Percentiles rank a stretch among this genome's conserved stretches.
Conservation (phyloP, 2,113 vertebrate genomes). For the Naja naja region DNA sequence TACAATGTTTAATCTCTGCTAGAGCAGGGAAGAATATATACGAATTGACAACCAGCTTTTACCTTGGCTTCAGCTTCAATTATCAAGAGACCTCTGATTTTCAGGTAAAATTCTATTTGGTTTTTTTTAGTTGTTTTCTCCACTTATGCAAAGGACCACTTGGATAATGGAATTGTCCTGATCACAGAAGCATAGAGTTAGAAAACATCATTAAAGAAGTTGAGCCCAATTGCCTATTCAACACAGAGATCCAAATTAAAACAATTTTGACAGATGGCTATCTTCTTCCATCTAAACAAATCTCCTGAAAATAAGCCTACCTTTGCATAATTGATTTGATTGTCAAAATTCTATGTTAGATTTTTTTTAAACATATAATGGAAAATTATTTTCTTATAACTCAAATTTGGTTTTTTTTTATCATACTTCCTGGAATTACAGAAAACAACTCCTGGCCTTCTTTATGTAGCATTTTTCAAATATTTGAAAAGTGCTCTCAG, state of each 20-base stretch:
- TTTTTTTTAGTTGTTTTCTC: background rate
- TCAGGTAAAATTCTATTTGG: background rate
- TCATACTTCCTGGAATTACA: background rate
- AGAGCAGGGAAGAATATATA: background rate
- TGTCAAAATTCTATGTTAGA: background rate
- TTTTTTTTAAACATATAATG: background rate
- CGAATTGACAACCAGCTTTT: background rate
- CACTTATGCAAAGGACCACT: background rate
- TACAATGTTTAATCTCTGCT: background rate
- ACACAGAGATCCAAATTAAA: background rate
- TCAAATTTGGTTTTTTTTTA: background rate
- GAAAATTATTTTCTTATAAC: background rate
- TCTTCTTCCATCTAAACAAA: background rate
- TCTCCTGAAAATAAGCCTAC: background rate
- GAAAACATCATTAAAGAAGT: background rate
- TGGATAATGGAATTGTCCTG: background rate
- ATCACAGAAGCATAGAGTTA: background rate
- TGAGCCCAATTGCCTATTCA: background rate
- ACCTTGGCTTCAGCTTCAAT: background rate
- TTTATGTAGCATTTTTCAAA: background rate
- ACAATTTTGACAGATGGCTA: background rate
- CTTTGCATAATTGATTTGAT: background rate
- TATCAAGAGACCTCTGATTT: background rate
- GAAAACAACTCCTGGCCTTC: background rate
- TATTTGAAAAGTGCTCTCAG: background rate